These are phyloP conservation scores for Pionites leucogaster DNA, from an alignment of 2,113 vertebrate genomes.

Conservation along the genomic window DNA sequence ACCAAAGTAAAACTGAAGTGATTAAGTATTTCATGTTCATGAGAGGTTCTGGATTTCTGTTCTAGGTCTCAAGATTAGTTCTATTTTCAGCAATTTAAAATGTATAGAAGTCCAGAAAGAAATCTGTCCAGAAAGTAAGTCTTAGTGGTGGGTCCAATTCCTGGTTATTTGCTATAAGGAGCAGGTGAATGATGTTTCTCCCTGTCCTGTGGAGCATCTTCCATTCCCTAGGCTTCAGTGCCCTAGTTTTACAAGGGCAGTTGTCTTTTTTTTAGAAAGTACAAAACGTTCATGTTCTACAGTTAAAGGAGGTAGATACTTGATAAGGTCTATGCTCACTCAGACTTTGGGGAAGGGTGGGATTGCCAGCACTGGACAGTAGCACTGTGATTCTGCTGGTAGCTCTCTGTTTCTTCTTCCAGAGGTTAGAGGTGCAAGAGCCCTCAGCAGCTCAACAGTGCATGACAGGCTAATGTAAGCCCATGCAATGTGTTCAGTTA, in stretches of 20 bases:
- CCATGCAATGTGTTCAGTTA: not conserved
- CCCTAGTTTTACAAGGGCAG: not conserved
- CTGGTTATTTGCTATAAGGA: not conserved
- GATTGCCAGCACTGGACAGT: not conserved
- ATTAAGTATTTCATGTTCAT: not conserved
- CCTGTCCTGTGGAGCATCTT: not conserved
- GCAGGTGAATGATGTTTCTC: not conserved
- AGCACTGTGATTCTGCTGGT: accelerated
- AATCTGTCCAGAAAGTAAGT: not conserved
- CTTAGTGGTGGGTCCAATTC: not conserved
- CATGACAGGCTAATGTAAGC: not conserved
- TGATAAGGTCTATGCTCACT: not conserved
- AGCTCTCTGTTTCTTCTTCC: not conserved
- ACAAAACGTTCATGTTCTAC: not conserved
- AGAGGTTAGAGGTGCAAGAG: not conserved
- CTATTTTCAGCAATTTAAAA: not conserved
- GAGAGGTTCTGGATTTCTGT: not conserved
- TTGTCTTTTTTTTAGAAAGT: not conserved
- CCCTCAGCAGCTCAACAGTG: not conserved
- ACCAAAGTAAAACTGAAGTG: not conserved
- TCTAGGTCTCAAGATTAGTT: not conserved
- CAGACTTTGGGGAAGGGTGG: not conserved
- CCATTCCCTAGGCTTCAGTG: not conserved
- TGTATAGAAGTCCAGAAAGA: not conserved
- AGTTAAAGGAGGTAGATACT: not conserved